phyloP scores from a whole-genome alignment of 2,888 invertebrate species.

The Tipula unca region DNA sequence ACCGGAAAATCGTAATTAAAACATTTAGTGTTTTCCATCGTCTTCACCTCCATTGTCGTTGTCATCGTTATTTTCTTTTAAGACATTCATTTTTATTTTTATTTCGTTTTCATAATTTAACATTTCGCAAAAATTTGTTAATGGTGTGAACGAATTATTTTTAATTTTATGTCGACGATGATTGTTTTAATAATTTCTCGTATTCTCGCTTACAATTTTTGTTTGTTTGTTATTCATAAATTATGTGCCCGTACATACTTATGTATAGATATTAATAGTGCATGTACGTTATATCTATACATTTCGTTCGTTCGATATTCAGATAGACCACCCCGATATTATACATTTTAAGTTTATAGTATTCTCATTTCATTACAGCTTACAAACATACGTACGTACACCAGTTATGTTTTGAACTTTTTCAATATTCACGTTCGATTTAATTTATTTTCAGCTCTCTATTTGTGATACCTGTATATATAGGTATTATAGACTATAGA shows the following conservation, averaged over 20 bases:
- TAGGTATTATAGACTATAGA: too few relatives aligned
- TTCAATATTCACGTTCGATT: not conserved
- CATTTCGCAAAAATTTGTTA: not conserved
- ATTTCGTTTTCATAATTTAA: not conserved
- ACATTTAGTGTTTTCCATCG: not conserved
- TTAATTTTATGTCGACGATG: not conserved
- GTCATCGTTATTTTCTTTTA: not conserved
- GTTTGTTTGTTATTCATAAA: too few relatives aligned
- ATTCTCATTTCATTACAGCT: not conserved
- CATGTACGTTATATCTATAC: too few relatives aligned
- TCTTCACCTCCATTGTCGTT: not conserved
- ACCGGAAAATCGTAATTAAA: slow-evolving; percentile 2
- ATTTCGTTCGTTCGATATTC: too few relatives aligned
- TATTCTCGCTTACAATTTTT: too few relatives aligned
- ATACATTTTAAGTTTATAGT: too few relatives aligned
- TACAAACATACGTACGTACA: not conserved
- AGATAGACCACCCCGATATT: too few relatives aligned
- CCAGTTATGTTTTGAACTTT: not conserved
- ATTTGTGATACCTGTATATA: not conserved
- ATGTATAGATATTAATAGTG: too few relatives aligned
- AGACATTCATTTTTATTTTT: not conserved
- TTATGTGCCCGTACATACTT: too few relatives aligned
- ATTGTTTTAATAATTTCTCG: not conserved
- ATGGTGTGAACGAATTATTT: not conserved
- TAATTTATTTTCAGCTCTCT: not conserved